A percentile compares a stretch with the other conserved stretches of the same genome.
Conservation (phyloP, 1,140 invertebrate genomes). For the Psilanteris sp. region DNA sequence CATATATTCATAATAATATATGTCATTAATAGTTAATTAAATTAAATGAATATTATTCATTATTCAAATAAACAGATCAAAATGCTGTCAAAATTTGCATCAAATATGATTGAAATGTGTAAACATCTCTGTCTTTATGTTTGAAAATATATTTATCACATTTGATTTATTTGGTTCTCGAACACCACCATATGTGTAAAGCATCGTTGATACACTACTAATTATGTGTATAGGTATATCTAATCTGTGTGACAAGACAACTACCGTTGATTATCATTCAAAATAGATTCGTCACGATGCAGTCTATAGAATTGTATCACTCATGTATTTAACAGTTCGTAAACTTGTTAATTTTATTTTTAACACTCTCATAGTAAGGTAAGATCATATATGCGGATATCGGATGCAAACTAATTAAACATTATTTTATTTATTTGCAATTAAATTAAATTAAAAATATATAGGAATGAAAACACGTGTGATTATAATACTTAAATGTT, state of each 20-base stretch:
- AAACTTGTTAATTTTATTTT: conserved; percentile 7
- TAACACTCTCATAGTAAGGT: too few species aligned
- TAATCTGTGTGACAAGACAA: conserved; percentile 8
- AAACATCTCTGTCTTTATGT: conserved; percentile 3
- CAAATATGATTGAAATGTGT: not conserved
- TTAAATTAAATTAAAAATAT: too few species aligned
- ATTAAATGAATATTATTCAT: too few species aligned
- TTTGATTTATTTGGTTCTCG: conserved; percentile 8
- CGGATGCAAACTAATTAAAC: too few species aligned
- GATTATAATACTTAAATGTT: too few species aligned
- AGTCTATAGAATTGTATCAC: conserved; percentile 32
- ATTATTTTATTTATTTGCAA: too few species aligned
- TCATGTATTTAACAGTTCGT: conserved; percentile 20
- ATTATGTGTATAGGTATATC: conserved; percentile 7
- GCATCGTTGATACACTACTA: conserved; percentile 25
- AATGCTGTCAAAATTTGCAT: too few species aligned
- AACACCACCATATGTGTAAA: conserved; percentile 6
- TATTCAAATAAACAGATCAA: not conserved
- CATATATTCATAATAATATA: conserved; percentile 1
- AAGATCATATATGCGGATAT: too few species aligned
- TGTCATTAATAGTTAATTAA: too few species aligned
- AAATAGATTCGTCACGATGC: conserved; percentile 28
- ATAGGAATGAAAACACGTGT: too few species aligned
- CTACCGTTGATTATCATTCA: conserved; percentile 40
- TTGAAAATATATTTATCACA: conserved; percentile 33